These are phyloP conservation scores for western clawed frog (Xenopus tropicalis) DNA, from an alignment of 2,113 vertebrate genomes.

Conservation along the genomic window UCB_Xtro_10.0 CM004443.2:111930501-111931000, in stretches of 20 bases:
- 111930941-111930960: too few species aligned
- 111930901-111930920: too few species aligned
- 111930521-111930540: conserved; percentile 53
- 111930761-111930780: conserved; percentile 65
- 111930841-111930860: too few species aligned
- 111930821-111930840: too few species aligned
- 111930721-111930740: conserved; percentile 63
- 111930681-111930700: conserved; percentile 49
- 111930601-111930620: conserved; percentile 57
- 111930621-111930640: conserved; percentile 64
- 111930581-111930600: conserved; percentile 50
- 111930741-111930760: conserved; percentile 65
- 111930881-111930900: too few species aligned
- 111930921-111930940: too few species aligned
- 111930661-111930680: conserved; percentile 68
- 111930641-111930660: conserved; percentile 64
- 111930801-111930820: conserved; percentile 56
- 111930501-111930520: conserved; percentile 62
- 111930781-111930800: conserved; percentile 66
- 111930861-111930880: too few species aligned
- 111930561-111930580: conserved; percentile 43
- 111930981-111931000: too few species aligned
- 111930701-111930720: conserved; percentile 50
- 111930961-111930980: too few species aligned
- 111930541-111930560: conserved; percentile 60